Conservation (phyloP, 1,140 invertebrate genomes). For the Tigriopus japonicus region DNA sequence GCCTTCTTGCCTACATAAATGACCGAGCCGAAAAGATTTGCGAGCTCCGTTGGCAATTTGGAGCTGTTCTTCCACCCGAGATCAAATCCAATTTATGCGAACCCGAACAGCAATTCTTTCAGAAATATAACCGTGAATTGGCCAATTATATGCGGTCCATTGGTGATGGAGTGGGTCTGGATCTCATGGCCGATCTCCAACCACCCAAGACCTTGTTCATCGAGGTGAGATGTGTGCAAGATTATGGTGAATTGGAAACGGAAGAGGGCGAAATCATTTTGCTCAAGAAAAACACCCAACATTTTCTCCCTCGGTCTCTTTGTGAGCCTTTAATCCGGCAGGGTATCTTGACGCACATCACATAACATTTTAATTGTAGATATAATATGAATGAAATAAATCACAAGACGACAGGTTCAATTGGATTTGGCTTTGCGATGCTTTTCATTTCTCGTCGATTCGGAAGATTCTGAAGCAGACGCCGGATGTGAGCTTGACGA, state of each 20-base stretch:
- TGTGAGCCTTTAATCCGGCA: conserved; percentile 80
- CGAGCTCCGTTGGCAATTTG: conserved; percentile 78
- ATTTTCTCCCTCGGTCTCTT: conserved; percentile 65
- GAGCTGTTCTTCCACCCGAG: conserved; percentile 65
- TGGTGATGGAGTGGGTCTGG: conserved; percentile 54
- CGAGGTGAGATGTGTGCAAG: conserved; percentile 61
- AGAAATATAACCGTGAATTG: conserved; percentile 62
- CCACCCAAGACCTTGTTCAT: conserved; percentile 82
- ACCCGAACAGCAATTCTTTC: conserved; percentile 67
- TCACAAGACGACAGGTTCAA: too few species aligned
- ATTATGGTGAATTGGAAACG: conserved; percentile 83
- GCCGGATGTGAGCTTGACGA: too few species aligned
- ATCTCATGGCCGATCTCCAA: conserved; percentile 66
- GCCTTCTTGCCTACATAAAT: conserved; percentile 58
- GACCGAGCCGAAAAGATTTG: conserved; percentile 25
- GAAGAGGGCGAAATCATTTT: conserved; percentile 73
- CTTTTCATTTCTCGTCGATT: too few species aligned
- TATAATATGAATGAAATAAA: too few species aligned
- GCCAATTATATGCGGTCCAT: conserved; percentile 74
- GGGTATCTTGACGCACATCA: conserved; percentile 44
- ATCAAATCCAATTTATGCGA: conserved; percentile 57
- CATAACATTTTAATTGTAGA: too few species aligned
- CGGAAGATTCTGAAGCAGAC: too few species aligned
- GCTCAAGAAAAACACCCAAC: conserved; percentile 77
- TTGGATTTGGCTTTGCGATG: too few species aligned